Percentiles rank a stretch among this genome's conserved stretches.
phyloP scores from a whole-genome alignment of 2,888 invertebrate genomes.

The Chalcosyrphus nemorum region DNA sequence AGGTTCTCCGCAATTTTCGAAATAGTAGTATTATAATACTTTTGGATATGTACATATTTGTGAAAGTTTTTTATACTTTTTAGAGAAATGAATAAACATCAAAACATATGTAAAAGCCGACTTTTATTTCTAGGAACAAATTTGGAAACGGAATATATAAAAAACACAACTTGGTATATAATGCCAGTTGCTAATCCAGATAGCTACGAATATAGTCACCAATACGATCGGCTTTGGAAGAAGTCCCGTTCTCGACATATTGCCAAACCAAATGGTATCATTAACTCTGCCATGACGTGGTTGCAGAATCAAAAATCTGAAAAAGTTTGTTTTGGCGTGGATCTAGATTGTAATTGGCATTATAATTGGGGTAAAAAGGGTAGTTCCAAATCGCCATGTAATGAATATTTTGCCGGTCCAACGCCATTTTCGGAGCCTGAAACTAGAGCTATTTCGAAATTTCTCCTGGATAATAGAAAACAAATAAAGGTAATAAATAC shows the following conservation, averaged over 20 bases:
- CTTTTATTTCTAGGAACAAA: constrained; percentile 74
- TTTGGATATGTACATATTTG: too few species aligned
- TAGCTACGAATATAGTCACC: constrained; percentile 89
- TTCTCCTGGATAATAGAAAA: constrained; percentile 84
- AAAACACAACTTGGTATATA: constrained; percentile 85
- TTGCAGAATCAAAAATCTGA: constrained; percentile 77
- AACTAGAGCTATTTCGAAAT: constrained; percentile 86
- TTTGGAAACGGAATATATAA: constrained; percentile 77
- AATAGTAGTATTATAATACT: too few species aligned
- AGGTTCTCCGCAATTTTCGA: too few species aligned
- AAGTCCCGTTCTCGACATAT: constrained; percentile 87
- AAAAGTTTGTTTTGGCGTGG: constrained; percentile 87
- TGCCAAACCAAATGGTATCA: constrained; percentile 77
- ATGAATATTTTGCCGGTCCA: constrained; percentile 89
- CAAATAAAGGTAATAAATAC: constrained; percentile 87
- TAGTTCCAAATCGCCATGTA: constrained; percentile 88
- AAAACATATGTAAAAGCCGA: neutral
- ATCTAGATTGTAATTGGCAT: constrained; percentile 90
- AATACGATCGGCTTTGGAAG: constrained; percentile 89
- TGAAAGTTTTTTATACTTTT: too few species aligned
- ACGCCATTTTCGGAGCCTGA: constrained; percentile 91
- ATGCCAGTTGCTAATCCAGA: constrained; percentile 90
- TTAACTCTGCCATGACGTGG: constrained; percentile 81
- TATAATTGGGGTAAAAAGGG: constrained; percentile 88
- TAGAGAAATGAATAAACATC: too few species aligned